These are phyloP conservation scores for Phrynocephalus versicolor DNA, from an alignment of 2,113 vertebrate species.

Conservation along the genomic window DNA sequence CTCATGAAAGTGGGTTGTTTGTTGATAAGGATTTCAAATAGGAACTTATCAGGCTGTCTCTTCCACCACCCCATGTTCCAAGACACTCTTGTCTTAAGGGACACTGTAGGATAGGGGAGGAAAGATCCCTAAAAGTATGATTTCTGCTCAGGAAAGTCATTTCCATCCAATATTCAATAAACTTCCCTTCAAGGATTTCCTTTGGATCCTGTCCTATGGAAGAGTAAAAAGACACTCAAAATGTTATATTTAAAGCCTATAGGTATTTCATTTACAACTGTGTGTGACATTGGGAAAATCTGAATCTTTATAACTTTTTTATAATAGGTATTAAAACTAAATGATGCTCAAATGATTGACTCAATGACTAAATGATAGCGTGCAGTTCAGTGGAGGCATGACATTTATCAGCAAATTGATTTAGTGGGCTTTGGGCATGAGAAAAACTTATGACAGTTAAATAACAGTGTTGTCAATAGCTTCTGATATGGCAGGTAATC, in stretches of 20 bases:
- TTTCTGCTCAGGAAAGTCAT: no score
- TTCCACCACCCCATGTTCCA: no score
- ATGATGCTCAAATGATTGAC: neutral
- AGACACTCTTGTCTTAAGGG: no score
- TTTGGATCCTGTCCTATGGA: no score
- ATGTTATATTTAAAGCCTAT: neutral
- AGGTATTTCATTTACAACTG: neutral
- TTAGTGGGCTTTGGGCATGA: slow-evolving; percentile 12
- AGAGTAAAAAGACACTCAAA: no score
- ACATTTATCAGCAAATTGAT: slow-evolving; percentile 1
- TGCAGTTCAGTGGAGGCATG: neutral
- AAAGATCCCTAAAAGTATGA: no score
- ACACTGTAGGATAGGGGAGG: no score
- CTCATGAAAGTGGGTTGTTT: no score
- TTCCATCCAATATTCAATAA: no score
- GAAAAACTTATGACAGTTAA: slow-evolving; percentile 16
- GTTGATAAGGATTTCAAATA: no score
- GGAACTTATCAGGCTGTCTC: no score
- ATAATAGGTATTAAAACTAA: neutral
- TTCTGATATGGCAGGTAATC: neutral
- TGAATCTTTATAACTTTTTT: neutral
- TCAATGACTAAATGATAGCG: neutral
- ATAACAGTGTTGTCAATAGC: slow-evolving; percentile 9
- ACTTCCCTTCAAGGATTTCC: no score
- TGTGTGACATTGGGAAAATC: neutral